Evolutionary conservation across 1,140 invertebrate genomes (phyloP), one percentile per base, ranked within the genome.

Genomic region (Archegozetes longisetosus): DNA sequence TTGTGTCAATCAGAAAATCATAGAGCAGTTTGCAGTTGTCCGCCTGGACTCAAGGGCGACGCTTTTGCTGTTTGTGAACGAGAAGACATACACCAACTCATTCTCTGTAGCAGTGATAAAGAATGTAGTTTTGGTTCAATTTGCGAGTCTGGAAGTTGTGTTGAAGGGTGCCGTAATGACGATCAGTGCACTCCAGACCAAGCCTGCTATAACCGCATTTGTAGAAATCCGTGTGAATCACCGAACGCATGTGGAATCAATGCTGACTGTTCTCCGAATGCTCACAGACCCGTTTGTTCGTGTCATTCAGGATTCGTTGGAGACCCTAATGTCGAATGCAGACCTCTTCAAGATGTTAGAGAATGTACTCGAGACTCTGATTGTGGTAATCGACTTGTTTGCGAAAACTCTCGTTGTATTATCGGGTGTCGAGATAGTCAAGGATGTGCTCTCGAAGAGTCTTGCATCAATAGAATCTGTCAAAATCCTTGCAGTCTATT

Each of bases 241-340:
- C 27, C 49, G 14, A 61, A 64, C 32, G 65, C 53, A 49, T 67
- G 58, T 57, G 67, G 55, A 25, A 52, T 54, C 6, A 62, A 67
- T 61, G 56, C 67, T 6, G 58, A 65, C 55, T 90, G 88, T 72
- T 77, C 80, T 14, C 89, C 90, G 72, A 69, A 84, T 22, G 78
- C 80, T 27, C 88, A 87, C 58, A 80, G 80, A 40, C 80, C 83
- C 73, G 79, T 80, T 66, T 93, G 89, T 75, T 79, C 82, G 64
- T 93, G 89, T 72, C 84, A 84, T 28, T 71, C 78, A 47, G 89
- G 88, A 51, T 85, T 78, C 69, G 79, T 82, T 25, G 86, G 86
- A 25, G 84, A 86, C 67, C 83, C 88, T 17, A 87, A 82, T 70
- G 62, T 58, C 9, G 62, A 59, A 60, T 69, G 79, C 83, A 26